A percentile compares a stretch with the other conserved stretches of the same genome.
These are phyloP conservation scores for Aphis gossypii DNA, from an alignment of 1,140 invertebrate species.

Conservation along the genomic window DNA sequence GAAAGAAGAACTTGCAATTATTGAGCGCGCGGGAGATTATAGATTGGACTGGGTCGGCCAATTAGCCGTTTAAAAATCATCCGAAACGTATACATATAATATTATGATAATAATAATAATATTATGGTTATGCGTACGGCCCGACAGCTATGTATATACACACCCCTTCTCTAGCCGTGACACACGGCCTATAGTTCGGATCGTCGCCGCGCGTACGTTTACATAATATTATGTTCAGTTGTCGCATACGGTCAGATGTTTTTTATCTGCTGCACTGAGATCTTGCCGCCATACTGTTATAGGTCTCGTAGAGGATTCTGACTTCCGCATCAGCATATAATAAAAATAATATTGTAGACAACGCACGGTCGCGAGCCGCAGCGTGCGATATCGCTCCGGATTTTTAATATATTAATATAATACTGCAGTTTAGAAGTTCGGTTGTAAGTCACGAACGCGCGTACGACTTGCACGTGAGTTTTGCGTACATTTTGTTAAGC, in stretches of 20 bases:
- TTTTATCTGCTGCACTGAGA: not conserved
- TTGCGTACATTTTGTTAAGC: not conserved
- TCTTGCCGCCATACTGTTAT: not conserved
- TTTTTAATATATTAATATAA: not conserved
- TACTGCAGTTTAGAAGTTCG: not conserved
- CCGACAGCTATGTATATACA: too few species aligned
- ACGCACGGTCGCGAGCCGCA: too few species aligned
- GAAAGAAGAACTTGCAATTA: not conserved
- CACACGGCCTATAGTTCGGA: not conserved
- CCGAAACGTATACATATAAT: not conserved
- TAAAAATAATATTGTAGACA: not conserved
- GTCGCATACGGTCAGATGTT: not conserved
- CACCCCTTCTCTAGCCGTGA: not conserved
- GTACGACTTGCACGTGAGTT: not conserved
- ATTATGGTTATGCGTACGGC: too few species aligned
- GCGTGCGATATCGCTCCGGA: too few species aligned
- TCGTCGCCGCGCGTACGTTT: not conserved
- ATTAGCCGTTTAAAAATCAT: not conserved
- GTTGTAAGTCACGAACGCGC: too few species aligned
- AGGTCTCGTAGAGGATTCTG: not conserved
- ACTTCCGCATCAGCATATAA: too few species aligned
- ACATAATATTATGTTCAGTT: not conserved
- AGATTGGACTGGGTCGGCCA: not conserved
- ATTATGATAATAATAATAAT: not conserved
- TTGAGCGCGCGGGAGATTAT: not conserved